Evolutionary conservation across 2,797 vertebrate genomes (phyloP).

Genomic region (Astyanax mexicanus): DNA sequence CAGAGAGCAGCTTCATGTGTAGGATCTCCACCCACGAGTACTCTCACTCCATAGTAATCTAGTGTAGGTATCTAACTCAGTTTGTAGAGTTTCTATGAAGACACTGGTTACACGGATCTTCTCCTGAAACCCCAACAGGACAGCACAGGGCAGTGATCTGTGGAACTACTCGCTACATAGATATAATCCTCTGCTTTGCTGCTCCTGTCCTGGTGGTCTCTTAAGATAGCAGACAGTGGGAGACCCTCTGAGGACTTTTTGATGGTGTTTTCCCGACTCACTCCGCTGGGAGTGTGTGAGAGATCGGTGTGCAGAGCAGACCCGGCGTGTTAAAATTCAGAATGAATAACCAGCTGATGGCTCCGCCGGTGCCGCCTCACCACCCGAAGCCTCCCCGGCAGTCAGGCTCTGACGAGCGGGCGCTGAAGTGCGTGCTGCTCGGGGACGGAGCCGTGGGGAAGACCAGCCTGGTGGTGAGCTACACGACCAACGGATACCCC

Average conservation of each 20-base stretch:
- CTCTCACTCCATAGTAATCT: too few relatives aligned
- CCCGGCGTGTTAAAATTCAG: constrained; percentile 51
- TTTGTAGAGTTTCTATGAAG: too few relatives aligned
- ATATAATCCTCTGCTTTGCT: too few relatives aligned
- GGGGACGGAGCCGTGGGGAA: constrained; percentile 88
- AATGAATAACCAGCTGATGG: constrained; percentile 79
- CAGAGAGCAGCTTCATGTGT: too few relatives aligned
- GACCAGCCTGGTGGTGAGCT: constrained; percentile 88
- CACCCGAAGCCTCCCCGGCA: constrained; percentile 64
- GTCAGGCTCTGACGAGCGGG: constrained; percentile 71
- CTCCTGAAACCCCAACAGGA: too few relatives aligned
- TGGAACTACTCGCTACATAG: too few relatives aligned
- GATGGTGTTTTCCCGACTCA: constrained; percentile 62
- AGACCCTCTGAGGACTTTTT: constrained; percentile 38
- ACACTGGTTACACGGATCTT: too few relatives aligned
- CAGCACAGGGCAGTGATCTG: too few relatives aligned
- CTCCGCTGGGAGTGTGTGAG: constrained; percentile 57
- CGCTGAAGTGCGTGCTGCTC: constrained; percentile 85
- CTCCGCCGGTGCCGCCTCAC: constrained; percentile 86
- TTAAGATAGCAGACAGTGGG: too few relatives aligned
- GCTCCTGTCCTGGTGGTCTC: too few relatives aligned
- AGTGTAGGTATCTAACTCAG: too few relatives aligned
- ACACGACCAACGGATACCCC: constrained; percentile 86
- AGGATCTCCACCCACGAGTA: too few relatives aligned
- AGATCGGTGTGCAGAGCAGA: constrained; percentile 57